Conservation (phyloP, 1,140 invertebrate genomes). For the Phymastichus coffea region DNA sequence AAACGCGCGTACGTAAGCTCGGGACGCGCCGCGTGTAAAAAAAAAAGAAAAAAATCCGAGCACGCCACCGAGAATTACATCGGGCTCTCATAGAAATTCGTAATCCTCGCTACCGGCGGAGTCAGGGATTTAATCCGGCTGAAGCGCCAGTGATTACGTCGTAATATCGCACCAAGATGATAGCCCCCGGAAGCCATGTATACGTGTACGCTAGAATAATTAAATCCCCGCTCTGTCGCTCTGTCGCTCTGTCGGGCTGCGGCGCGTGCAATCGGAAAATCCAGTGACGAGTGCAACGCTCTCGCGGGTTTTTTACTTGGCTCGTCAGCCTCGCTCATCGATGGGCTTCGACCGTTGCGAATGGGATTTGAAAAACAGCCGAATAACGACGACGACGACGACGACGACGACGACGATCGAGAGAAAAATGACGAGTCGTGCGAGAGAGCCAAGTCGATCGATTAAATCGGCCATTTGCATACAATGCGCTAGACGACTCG, state of each 20-base stretch:
- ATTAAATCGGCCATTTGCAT: constrained; percentile 37
- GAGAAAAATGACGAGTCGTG: too few species aligned
- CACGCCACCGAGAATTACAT: constrained; percentile 8
- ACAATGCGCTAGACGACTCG: constrained; percentile 40
- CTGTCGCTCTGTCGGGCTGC: too few species aligned
- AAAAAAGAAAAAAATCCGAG: neutral
- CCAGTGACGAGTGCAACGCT: constrained; percentile 6
- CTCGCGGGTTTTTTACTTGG: neutral
- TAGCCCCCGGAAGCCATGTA: constrained; percentile 14
- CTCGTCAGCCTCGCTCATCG: too few species aligned
- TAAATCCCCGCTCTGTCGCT: constrained; percentile 10
- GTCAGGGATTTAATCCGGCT: constrained; percentile 7
- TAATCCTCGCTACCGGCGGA: neutral
- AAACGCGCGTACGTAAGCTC: neutral
- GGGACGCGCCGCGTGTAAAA: too few species aligned
- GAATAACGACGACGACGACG: too few species aligned
- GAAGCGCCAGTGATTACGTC: constrained; percentile 8
- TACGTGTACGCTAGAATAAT: too few species aligned
- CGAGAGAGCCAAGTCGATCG: neutral
- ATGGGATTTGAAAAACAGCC: too few species aligned
- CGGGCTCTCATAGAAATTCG: neutral
- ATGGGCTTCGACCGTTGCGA: too few species aligned
- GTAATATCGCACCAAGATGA: constrained; percentile 19
- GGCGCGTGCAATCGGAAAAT: neutral
- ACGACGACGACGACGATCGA: too few species aligned